phyloP scores from a whole-genome alignment of 2,113 vertebrate species.

The Epinephelus moara region DNA sequence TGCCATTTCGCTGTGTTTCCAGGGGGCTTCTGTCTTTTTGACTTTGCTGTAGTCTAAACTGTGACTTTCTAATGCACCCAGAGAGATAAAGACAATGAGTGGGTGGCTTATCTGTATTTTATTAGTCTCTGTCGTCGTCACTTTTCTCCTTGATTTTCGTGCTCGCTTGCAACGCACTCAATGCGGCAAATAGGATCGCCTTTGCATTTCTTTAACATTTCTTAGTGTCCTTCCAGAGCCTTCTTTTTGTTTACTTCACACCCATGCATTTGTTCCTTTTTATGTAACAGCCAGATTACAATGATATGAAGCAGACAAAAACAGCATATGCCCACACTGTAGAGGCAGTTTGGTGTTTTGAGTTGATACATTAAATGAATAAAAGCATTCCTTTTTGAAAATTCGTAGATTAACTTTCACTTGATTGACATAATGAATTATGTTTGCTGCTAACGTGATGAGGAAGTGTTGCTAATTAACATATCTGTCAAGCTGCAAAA shows the following conservation, averaged over 20 bases:
- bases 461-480: too few species aligned
- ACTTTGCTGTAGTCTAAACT: slow-evolving; percentile 41
- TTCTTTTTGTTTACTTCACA: neutral
- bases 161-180: slow-evolving; percentile 12
- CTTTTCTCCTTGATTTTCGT: slow-evolving; percentile 20
- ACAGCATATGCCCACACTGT: neutral
- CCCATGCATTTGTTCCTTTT: neutral
- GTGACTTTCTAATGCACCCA: slow-evolving; percentile 44
- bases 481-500: too few species aligned
- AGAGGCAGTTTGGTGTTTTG: neutral
- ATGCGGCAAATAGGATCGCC: neutral
- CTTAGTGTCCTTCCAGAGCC: neutral
- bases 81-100: slow-evolving; percentile 43
- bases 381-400: too few species aligned
- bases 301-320: neutral
- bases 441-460: too few species aligned
- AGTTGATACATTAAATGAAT: too few species aligned
- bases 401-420: too few species aligned
- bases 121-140: slow-evolving; percentile 20
- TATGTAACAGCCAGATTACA: neutral
- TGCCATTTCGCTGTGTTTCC: slow-evolving; percentile 26
- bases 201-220: neutral
- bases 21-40: slow-evolving; percentile 36
- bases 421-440: too few species aligned
- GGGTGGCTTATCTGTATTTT: slow-evolving; percentile 49